Evolutionary conservation across 2,888 invertebrate species (phyloP).

Genomic region (Leptura quadrifasciata): DNA sequence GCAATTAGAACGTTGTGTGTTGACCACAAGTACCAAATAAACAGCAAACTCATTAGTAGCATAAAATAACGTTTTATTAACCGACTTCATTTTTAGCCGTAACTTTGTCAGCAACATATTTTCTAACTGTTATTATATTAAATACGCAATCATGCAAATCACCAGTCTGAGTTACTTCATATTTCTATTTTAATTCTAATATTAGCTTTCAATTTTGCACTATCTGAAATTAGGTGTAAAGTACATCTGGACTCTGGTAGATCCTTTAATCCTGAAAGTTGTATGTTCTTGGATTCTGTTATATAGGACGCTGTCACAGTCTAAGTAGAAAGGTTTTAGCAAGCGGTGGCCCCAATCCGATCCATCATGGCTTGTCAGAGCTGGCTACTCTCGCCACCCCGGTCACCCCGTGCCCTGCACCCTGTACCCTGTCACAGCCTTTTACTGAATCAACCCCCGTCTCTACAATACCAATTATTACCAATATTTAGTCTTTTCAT

Average conservation of each 20-base stretch:
- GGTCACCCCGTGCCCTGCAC: conserved; percentile 68
- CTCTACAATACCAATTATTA: conserved; percentile 67
- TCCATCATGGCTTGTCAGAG: conserved; percentile 75
- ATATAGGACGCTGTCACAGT: conserved; percentile 68
- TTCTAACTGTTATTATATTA: no score
- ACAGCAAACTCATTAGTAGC: no score
- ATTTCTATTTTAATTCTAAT: background rate
- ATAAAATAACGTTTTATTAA: no score
- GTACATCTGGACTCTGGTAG: conserved; percentile 42
- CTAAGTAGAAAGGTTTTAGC: conserved; percentile 72
- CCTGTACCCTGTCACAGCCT: conserved; percentile 64
- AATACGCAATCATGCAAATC: no score
- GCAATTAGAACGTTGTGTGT: no score
- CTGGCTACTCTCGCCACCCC: conserved; percentile 73
- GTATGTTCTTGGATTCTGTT: conserved; percentile 57
- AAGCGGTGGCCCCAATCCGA: conserved; percentile 73
- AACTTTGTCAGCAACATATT: no score
- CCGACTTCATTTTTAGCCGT: no score
- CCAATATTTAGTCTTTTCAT: conserved; percentile 63
- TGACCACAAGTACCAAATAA: no score
- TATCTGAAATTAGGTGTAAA: conserved; percentile 34
- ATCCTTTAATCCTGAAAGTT: conserved; percentile 57
- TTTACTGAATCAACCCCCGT: conserved; percentile 66
- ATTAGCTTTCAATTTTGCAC: conserved; percentile 23
- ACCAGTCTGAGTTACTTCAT: background rate